These are phyloP conservation scores for Kryptolebias ocellatus DNA, from an alignment of 2,797 vertebrate species.

Conservation along the genomic window DNA sequence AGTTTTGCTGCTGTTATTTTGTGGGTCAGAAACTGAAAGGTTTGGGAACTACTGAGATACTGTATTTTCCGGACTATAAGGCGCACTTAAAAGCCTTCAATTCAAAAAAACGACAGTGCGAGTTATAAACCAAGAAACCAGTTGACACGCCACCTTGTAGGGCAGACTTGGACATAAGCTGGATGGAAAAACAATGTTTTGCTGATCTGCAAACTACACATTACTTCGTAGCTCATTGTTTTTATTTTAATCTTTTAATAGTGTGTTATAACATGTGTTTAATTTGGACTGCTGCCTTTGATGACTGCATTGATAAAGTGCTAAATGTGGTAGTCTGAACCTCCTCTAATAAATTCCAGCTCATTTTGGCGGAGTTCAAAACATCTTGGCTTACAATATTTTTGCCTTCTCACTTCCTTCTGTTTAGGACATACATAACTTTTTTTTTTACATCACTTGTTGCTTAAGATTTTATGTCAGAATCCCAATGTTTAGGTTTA, in stretches of 20 bases:
- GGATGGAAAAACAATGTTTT: too few relatives aligned
- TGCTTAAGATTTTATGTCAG: too few relatives aligned
- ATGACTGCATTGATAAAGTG: slow-evolving; percentile 34
- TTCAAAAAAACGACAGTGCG: too few relatives aligned
- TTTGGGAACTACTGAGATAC: too few relatives aligned
- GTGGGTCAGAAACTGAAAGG: too few relatives aligned
- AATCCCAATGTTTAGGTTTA: background rate
- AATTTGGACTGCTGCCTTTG: slow-evolving; percentile 20
- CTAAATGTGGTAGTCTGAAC: slow-evolving; percentile 35
- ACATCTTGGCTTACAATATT: slow-evolving; percentile 65
- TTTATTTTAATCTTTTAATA: slow-evolving; percentile 6
- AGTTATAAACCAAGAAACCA: too few relatives aligned
- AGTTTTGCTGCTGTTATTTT: too few relatives aligned
- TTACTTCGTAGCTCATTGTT: slow-evolving; percentile 9
- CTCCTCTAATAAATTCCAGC: slow-evolving; percentile 58
- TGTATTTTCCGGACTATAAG: too few relatives aligned
- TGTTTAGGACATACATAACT: background rate
- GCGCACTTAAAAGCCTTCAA: too few relatives aligned
- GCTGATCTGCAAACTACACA: background rate
- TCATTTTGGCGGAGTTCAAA: slow-evolving; percentile 51
- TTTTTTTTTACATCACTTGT: too few relatives aligned
- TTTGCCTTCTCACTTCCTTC: slow-evolving; percentile 50
- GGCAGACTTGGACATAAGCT: too few relatives aligned
- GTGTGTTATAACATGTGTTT: slow-evolving; percentile 1
- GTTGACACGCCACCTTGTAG: too few relatives aligned